phyloP scores from a whole-genome alignment of 2,888 invertebrate species.

The Agonopterix heracliana region DNA sequence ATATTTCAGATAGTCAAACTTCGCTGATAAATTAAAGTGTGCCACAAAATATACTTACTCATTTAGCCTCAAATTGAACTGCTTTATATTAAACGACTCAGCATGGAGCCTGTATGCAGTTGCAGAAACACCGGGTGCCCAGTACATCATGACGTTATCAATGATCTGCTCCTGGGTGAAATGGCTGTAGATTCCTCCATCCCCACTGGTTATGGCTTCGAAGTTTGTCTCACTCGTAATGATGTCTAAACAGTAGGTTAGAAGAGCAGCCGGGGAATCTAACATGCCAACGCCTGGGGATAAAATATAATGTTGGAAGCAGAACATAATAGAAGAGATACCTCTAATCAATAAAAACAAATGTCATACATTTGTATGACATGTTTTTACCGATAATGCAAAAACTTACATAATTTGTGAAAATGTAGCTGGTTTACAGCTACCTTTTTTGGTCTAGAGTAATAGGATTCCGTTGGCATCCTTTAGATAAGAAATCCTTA shows the following conservation, averaged over 20 bases:
- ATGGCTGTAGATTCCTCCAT: constrained; percentile 76
- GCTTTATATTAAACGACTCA: neutral
- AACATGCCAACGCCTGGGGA: constrained; percentile 78
- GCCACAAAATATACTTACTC: neutral
- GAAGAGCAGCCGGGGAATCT: constrained; percentile 87
- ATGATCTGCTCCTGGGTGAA: neutral
- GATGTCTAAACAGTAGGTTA: constrained; percentile 90
- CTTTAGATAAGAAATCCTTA: too few species aligned
- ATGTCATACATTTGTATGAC: too few species aligned
- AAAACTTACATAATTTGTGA: too few species aligned
- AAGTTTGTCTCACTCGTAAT: constrained; percentile 67
- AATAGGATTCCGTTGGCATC: too few species aligned
- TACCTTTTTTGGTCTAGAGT: too few species aligned
- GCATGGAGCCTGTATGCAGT: neutral
- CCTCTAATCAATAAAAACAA: too few species aligned
- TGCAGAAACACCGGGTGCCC: neutral
- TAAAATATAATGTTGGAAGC: neutral
- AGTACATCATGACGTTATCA: neutral
- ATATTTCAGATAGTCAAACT: too few species aligned
- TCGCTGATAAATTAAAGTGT: too few species aligned
- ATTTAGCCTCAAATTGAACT: neutral
- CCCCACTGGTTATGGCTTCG: constrained; percentile 22
- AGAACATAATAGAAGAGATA: too few species aligned
- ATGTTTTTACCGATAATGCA: too few species aligned
- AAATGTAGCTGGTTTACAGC: too few species aligned